Base-by-base conservation (phyloP, 2,797 vertebrate species). In the Sebastes steindachneri region DNA sequence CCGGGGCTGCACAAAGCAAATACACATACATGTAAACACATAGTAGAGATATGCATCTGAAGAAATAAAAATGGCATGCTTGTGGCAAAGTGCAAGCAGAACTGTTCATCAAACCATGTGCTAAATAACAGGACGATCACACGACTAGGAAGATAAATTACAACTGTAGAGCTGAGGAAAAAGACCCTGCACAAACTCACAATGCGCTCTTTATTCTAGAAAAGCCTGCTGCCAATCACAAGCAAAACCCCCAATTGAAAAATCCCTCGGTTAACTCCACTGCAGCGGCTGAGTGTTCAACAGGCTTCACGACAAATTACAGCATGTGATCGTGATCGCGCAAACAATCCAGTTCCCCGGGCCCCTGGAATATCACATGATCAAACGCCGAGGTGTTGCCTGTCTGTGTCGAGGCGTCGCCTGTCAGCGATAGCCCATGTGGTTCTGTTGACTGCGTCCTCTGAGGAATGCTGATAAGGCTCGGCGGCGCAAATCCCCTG, bases 381-480 rank as follows among this genome's bases (percentile, higher is more conserved):
- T 92, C 85, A 87, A 83, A 91, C 73, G 28, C 23, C 4, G 85
- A 89, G 86, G 91, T 90, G 88, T 86, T 74, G 85, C 77, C 77
- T 14, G 72, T 72, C 77, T 74, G 82, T 79, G 88, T 78, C 64
- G 33, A 84, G 54, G 83, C 57, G 64, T 82, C 35, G 71, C 78
- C 77, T 83, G 88, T 92, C 88, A 90, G 76, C n/a, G 65, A 86
- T 66, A 68, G 84, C 72, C 85, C 88, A 86, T 80, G 90, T 82
- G 94, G 85, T 89, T 92, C 82, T 86, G 85, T 89, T 86, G 90
- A 87, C 89, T 25, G 84, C 45, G 74, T 80, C 85, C 90, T 86
- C 82, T 8, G 76, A 90, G 88, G 90, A 92, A 88, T 84, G 75
- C 90, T 69, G 93, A 94, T 93, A 93, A 94, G 88, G 83, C 88